Evolutionary conservation across 2,888 invertebrate species (phyloP).

Genomic region (Pandemis corylana): DNA sequence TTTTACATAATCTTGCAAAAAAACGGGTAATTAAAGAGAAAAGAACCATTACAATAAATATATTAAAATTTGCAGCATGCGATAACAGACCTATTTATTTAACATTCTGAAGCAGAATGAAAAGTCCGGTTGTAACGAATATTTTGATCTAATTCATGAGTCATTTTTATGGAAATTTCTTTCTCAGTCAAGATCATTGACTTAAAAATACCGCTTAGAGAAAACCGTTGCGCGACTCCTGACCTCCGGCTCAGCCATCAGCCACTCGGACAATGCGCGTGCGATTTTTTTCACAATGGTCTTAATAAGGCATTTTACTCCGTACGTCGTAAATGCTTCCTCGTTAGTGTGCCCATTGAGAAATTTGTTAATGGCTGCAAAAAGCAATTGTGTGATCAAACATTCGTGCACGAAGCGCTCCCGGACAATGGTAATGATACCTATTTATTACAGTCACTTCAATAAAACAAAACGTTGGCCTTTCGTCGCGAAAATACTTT

Average conservation of each 20-base stretch:
- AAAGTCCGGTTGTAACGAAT: too few relatives aligned
- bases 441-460: constrained; percentile 13
- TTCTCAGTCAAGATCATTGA: constrained; percentile 56
- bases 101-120: too few relatives aligned
- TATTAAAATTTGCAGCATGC: neutral
- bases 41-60: neutral
- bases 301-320: constrained; percentile 17
- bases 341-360: constrained; percentile 25
- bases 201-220: constrained; percentile 52
- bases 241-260: constrained; percentile 55
- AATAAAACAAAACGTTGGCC: constrained; percentile 27
- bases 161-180: constrained; percentile 50
- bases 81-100: too few relatives aligned
- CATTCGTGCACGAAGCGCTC: constrained; percentile 1
- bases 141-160: neutral
- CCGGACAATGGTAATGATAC: constrained; percentile 9
- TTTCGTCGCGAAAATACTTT: constrained; percentile 22
- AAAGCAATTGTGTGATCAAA: constrained; percentile 10
- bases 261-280: constrained; percentile 57
- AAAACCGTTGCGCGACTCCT: constrained; percentile 66
- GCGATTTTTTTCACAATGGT: constrained; percentile 45
- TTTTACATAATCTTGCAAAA: too few relatives aligned
- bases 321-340: constrained; percentile 25
- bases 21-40: too few relatives aligned
- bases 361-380: constrained; percentile 21